These are phyloP conservation scores for Aporophyla lueneburgensis DNA, from an alignment of 2,888 invertebrate species.

Conservation along the genomic window DNA sequence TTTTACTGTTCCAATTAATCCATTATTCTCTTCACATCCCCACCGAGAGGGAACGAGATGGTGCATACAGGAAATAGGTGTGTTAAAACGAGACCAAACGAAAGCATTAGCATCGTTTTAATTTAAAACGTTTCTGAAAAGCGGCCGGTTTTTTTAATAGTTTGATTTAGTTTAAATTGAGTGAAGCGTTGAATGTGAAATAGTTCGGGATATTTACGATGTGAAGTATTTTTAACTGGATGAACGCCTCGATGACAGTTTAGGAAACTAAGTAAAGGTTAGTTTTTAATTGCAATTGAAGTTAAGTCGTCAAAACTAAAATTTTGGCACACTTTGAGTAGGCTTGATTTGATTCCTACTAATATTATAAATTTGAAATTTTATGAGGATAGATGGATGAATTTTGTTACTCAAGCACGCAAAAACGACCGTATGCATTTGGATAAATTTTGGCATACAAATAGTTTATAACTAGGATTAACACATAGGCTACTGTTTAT, in stretches of 20 bases:
- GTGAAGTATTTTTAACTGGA: constrained; percentile 25
- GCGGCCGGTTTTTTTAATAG: constrained; percentile 70
- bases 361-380: no score
- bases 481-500: no score
- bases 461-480: no score
- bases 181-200: constrained; percentile 72
- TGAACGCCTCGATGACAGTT: constrained; percentile 3
- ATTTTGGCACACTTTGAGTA: neutral
- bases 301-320: neutral
- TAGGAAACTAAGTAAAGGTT: neutral
- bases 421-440: no score
- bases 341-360: neutral
- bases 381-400: no score
- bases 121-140: constrained; percentile 68
- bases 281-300: neutral
- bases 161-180: constrained; percentile 71
- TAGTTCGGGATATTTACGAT: constrained; percentile 41
- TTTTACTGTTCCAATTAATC: constrained; percentile 69
- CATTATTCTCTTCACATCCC: constrained; percentile 73
- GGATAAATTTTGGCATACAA: no score
- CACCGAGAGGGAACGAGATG: constrained; percentile 61
- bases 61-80: constrained; percentile 25
- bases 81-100: constrained; percentile 60
- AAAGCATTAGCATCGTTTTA: constrained; percentile 69
- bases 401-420: no score